These are phyloP conservation scores for Hippocampus abdominalis DNA, from an alignment of 2,113 vertebrate species.

Conservation along the genomic window DNA sequence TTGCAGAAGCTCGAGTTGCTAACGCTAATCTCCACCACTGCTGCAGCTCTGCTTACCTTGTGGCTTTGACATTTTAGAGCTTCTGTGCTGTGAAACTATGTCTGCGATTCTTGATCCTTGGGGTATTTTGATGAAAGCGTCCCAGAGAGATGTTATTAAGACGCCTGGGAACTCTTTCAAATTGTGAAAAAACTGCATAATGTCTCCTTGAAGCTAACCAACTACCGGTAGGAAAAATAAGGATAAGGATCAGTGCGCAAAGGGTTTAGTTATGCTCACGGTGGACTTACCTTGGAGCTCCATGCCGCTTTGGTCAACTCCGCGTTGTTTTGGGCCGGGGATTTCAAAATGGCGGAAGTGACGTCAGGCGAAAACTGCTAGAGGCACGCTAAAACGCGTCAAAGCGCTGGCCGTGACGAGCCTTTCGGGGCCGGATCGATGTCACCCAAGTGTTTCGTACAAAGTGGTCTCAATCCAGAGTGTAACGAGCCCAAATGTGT, in stretches of 20 bases:
- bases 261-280: background rate
- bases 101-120: background rate
- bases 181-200: background rate
- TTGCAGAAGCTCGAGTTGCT: background rate
- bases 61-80: background rate
- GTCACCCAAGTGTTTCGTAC: background rate
- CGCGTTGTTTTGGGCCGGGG: conserved; percentile 35
- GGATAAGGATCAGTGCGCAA: fast-evolving
- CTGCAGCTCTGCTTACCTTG: background rate
- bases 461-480: background rate
- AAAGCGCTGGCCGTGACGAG: background rate
- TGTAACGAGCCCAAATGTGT: background rate
- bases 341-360: conserved; percentile 48
- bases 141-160: background rate
- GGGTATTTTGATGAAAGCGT: background rate
- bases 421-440: background rate
- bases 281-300: conserved; percentile 47
- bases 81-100: background rate
- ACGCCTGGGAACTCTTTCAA: background rate
- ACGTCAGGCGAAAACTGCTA: conserved; percentile 26
- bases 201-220: background rate
- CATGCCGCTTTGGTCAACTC: conserved; percentile 26
- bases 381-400: background rate
- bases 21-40: background rate
- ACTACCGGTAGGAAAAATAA: background rate